Base-by-base conservation (phyloP, 1,140 invertebrate species). In the Drosophila watanabei region DNA sequence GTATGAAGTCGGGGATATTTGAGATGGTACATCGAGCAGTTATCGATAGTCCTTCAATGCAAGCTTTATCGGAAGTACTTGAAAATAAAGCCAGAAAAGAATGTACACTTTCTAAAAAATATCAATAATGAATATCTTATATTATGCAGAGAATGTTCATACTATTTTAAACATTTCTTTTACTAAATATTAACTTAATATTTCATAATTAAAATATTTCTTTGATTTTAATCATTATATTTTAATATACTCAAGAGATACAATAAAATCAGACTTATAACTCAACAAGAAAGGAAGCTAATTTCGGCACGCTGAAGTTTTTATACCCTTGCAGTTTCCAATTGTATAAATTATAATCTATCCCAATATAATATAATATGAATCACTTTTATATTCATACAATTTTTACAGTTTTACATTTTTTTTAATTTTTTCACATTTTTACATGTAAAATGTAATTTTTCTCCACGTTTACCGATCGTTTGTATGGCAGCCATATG, bases 1-100 rank as follows among this genome's bases (percentile, higher is more conserved):
- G 6, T 75, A 45, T 24, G 24, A 28, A 69, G 30, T 20, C 32
- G 30, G 35, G 20, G 49, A 62, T 48, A 54, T 75, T 41, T 11
- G 54, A 10, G 71, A 45, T 52, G 71, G 35, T 1, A 5, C 11
- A 43, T 35, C 24, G 20, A 8, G 6, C 10, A 33, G 6, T 18
- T 4, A 18, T 30, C 7, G 24, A 52, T 32, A 51, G 48, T n/a
- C 28, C 4, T 2, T 45, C 3, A 8, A 28, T n/a, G 14, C 0
- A 24, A 28, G 28, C 6, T 48, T 3, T 24, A 20, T 14, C 2
- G 20, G 20, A 2, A 48, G 0, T 16, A 24, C 10, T 9, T 16
- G 7, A 28, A 49, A 51, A 8, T 4, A 16, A 16, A 28, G 1
- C 3, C 7, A 14, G 24, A 16, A 24, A 14, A 46, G 4, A 13